Evolutionary conservation across 2,797 vertebrate genomes (phyloP).

Genomic region (Eutrigla gurnardus): DNA sequence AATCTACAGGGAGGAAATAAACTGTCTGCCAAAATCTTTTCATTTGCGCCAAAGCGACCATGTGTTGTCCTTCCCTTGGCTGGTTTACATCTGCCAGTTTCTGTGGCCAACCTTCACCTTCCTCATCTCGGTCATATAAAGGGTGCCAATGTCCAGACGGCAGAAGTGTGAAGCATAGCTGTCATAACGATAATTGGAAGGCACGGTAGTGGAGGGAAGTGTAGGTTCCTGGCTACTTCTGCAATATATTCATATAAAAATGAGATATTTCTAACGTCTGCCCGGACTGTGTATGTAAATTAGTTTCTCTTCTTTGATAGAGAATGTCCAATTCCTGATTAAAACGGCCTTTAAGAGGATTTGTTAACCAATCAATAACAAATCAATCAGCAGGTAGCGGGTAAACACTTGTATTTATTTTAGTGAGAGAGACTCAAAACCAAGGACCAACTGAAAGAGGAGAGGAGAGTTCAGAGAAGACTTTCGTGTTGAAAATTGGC

Average conservation of each 20-base stretch:
- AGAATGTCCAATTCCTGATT: background rate
- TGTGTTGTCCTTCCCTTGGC: slow-evolving; percentile 63
- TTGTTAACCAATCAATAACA: slow-evolving; percentile 5
- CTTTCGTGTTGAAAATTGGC: too few species aligned
- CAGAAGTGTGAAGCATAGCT: slow-evolving; percentile 4
- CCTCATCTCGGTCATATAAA: slow-evolving; percentile 32
- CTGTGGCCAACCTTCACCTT: slow-evolving; percentile 59
- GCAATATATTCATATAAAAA: background rate
- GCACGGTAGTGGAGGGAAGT: slow-evolving; percentile 16
- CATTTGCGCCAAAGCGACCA: slow-evolving; percentile 61
- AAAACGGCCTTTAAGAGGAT: background rate
- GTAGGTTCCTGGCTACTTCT: background rate
- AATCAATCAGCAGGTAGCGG: background rate
- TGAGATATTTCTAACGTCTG: background rate
- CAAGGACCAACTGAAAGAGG: too few species aligned
- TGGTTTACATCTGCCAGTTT: slow-evolving; percentile 53
- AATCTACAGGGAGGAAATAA: slow-evolving; percentile 34
- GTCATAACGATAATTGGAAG: background rate
- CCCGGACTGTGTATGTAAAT: background rate
- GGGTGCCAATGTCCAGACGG: slow-evolving; percentile 45
- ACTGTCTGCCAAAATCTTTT: slow-evolving; percentile 46
- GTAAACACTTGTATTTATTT: background rate
- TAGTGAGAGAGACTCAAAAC: background rate
- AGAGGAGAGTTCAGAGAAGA: too few species aligned
- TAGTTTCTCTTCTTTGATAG: background rate